These are phyloP conservation scores for Otus sunia DNA, from an alignment of 2,113 vertebrate species.

Conservation along the genomic window DNA sequence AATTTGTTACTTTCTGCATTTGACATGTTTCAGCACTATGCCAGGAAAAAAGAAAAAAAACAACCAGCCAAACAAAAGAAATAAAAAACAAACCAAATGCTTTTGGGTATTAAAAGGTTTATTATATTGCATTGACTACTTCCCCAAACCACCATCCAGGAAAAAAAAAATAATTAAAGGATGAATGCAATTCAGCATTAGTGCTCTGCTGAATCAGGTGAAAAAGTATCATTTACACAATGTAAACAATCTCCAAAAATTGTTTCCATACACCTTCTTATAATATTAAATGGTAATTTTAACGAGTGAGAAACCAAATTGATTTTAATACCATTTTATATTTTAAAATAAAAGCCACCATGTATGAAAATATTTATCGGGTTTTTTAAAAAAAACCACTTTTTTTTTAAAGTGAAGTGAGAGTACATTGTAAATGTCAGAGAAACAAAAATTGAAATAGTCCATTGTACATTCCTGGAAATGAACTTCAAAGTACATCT, in stretches of 20 bases:
- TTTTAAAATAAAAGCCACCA: neutral
- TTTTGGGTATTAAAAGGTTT: neutral
- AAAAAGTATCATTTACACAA: neutral
- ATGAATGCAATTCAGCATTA: neutral
- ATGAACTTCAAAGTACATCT: constrained; percentile 77
- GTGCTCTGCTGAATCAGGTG: neutral
- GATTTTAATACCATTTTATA: neutral
- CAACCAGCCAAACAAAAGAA: neutral
- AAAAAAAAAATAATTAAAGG: neutral
- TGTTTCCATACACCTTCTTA: neutral
- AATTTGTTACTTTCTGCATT: neutral
- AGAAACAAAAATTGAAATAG: constrained; percentile 65
- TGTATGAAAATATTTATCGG: neutral
- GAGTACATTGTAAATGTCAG: constrained; percentile 50
- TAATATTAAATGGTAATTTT: neutral
- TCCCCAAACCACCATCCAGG: neutral
- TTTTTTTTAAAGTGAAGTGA: constrained; percentile 34
- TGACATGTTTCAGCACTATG: neutral
- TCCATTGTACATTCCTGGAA: constrained; percentile 69
- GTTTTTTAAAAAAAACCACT: neutral
- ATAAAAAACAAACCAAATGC: rapidly evolving
- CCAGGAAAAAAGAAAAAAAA: neutral
- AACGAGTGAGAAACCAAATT: neutral
- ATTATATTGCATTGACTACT: neutral
- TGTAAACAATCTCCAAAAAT: neutral